These are phyloP conservation scores for Drosophila ambigua DNA, from an alignment of 1,140 invertebrate species.

Conservation along the genomic window DNA sequence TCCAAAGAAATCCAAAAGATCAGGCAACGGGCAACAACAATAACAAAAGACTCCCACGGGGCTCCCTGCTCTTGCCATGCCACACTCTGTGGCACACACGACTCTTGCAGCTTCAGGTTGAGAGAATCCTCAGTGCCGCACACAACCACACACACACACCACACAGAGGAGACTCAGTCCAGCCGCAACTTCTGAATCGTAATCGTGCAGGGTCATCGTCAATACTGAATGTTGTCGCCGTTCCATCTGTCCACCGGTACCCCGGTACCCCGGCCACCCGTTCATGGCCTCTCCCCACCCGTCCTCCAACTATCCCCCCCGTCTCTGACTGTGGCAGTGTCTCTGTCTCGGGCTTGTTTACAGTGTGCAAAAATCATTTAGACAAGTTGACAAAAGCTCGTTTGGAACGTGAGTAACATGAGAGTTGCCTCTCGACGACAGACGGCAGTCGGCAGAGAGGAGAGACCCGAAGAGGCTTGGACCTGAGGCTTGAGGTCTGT, in stretches of 20 bases:
- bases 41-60: constrained; percentile 82
- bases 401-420: constrained; percentile 83
- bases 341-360: constrained; percentile 68
- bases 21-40: constrained; percentile 59
- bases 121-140: constrained; percentile 53
- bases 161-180: constrained; percentile 9
- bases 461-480: constrained; percentile 26
- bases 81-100: constrained; percentile 50
- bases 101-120: constrained; percentile 50
- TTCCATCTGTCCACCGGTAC: constrained; percentile 34
- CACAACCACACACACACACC: constrained; percentile 23
- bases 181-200: constrained; percentile 73
- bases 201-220: constrained; percentile 82
- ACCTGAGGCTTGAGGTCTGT: constrained; percentile 30
- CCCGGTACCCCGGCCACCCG: no score
- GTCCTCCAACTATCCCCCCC: constrained; percentile 7
- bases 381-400: constrained; percentile 83
- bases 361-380: constrained; percentile 83
- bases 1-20: constrained; percentile 61
- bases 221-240: constrained; percentile 63
- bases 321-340: constrained; percentile 52
- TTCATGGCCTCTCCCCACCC: neutral
- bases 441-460: constrained; percentile 9
- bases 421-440: constrained; percentile 40
- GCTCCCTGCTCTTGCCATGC: constrained; percentile 37